Percentiles rank a stretch among this genome's conserved stretches.
phyloP scores from a whole-genome alignment of 2,113 vertebrate species.

The Microtus montanus region DNA sequence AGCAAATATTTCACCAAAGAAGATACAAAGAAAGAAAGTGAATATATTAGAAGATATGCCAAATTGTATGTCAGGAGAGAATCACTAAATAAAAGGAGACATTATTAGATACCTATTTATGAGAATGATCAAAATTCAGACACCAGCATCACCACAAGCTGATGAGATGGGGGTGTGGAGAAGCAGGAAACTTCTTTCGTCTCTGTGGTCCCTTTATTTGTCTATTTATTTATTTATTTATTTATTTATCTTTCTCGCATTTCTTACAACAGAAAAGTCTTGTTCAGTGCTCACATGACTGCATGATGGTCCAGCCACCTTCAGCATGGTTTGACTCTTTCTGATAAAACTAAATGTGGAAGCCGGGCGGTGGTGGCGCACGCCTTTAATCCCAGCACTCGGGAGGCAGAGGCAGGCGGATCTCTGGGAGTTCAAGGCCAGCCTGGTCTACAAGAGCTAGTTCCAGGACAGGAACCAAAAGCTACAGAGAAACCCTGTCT shows the following conservation, averaged over 20 bases:
- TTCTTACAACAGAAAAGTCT: background rate
- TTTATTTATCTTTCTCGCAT: background rate
- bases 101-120: background rate
- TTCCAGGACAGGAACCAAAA: too few relatives aligned
- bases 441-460: too few relatives aligned
- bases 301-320: background rate
- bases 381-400: too few relatives aligned
- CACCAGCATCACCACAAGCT: background rate
- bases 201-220: background rate
- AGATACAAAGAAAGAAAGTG: background rate
- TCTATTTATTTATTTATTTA: background rate
- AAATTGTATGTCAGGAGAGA: background rate
- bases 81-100: background rate
- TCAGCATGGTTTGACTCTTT: background rate
- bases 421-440: too few relatives aligned
- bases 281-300: background rate
- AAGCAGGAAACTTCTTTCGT: background rate
- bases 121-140: background rate
- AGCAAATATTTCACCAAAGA: background rate
- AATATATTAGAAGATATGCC: background rate
- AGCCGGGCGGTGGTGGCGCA: too few relatives aligned
- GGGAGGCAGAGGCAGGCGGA: too few relatives aligned
- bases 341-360: background rate
- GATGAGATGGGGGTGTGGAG: background rate
- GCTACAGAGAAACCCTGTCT: too few relatives aligned